Percentiles rank a stretch among this genome's conserved stretches.
Evolutionary conservation across 2,888 invertebrate genomes (phyloP).

Genomic region (Cepaea hortensis): DNA sequence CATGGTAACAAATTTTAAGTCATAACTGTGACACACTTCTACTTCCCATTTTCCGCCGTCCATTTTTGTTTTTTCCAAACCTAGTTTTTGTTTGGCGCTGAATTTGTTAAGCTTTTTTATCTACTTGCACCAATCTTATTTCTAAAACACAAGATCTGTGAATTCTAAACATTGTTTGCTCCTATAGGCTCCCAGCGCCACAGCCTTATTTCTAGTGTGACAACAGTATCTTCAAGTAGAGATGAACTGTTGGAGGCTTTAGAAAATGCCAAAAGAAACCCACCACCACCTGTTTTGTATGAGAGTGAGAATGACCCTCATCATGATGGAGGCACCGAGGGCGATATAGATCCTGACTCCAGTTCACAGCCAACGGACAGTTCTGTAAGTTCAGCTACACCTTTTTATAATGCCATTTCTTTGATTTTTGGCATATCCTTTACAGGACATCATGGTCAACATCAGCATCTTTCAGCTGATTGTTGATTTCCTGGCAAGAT

Average conservation of each 20-base stretch:
- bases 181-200: slow-evolving; percentile 68
- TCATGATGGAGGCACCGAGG: slow-evolving; percentile 50
- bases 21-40: too few species aligned
- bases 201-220: slow-evolving; percentile 71
- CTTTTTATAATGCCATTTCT: background rate
- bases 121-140: too few species aligned
- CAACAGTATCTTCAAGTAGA: slow-evolving; percentile 72
- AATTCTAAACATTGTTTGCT: background rate
- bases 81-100: too few species aligned
- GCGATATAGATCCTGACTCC: slow-evolving; percentile 50
- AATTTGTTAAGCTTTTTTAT: too few species aligned
- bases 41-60: too few species aligned
- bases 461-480: too few species aligned
- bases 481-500: too few species aligned
- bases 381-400: slow-evolving; percentile 53
- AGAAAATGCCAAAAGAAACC: slow-evolving; percentile 68
- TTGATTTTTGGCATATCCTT: too few species aligned
- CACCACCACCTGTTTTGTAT: slow-evolving; percentile 68
- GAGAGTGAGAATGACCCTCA: slow-evolving; percentile 68
- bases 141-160: too few species aligned
- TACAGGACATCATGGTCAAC: too few species aligned
- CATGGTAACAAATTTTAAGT: too few species aligned
- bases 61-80: too few species aligned
- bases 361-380: slow-evolving; percentile 71
- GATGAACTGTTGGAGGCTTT: slow-evolving; percentile 71